These are phyloP conservation scores for Trimorus sp. DNA, from an alignment of 2,888 invertebrate genomes.

Conservation along the genomic window DNA sequence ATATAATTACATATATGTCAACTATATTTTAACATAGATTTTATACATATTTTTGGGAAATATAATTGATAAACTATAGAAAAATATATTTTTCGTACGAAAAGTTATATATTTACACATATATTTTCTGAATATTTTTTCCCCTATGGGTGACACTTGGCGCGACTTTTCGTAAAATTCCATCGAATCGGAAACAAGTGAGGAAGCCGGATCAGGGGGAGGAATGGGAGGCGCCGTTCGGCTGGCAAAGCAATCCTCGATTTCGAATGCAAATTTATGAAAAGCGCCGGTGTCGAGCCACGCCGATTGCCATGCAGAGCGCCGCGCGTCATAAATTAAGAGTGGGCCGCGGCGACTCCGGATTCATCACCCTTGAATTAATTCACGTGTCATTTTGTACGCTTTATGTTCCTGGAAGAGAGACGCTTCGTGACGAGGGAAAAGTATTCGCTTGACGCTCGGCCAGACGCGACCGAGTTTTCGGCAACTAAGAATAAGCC, in stretches of 20 bases:
- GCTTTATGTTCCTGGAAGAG: slow-evolving; percentile 53
- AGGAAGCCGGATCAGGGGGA: too few relatives aligned
- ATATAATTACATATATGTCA: too few relatives aligned
- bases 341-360: slow-evolving; percentile 21
- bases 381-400: slow-evolving; percentile 13
- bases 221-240: too few relatives aligned
- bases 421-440: slow-evolving; percentile 47
- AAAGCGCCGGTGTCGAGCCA: slow-evolving; percentile 28
- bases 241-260: neutral
- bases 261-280: slow-evolving; percentile 42
- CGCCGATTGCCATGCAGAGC: slow-evolving; percentile 40
- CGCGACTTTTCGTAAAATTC: too few relatives aligned
- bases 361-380: slow-evolving; percentile 44
- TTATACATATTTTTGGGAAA: too few relatives aligned
- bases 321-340: slow-evolving; percentile 41
- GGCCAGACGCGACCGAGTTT: slow-evolving; percentile 40
- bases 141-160: slow-evolving; percentile 19
- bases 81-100: too few relatives aligned
- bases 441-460: slow-evolving; percentile 40
- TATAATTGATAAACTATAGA: too few relatives aligned
- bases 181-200: too few relatives aligned
- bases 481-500: slow-evolving; percentile 37
- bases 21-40: too few relatives aligned
- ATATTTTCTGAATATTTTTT: too few relatives aligned
- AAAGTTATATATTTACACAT: too few relatives aligned